phyloP scores from a whole-genome alignment of 2,113 vertebrate species.

The Trogon melanurus region DNA sequence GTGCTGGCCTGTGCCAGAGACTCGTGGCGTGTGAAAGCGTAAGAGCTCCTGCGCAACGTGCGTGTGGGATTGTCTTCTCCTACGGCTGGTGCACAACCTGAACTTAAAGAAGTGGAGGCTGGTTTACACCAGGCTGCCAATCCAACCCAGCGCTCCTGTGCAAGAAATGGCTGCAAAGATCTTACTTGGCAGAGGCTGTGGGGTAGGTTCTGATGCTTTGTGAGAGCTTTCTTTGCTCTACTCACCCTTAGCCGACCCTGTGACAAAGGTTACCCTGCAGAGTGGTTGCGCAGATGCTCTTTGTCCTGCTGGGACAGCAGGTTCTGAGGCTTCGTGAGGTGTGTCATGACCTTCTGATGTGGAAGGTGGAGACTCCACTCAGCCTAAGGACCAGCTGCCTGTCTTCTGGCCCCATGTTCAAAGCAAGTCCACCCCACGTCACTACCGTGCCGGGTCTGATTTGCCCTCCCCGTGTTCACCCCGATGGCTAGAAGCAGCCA shows the following conservation, averaged over 20 bases:
- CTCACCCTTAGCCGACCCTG: neutral
- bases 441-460: neutral
- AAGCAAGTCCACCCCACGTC: neutral
- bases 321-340: neutral
- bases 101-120: neutral
- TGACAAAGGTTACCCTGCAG: neutral
- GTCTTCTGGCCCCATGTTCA: neutral
- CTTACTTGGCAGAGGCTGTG: neutral
- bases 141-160: too few species aligned
- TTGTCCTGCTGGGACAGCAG: neutral
- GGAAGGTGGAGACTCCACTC: neutral
- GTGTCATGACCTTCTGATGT: neutral
- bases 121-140: neutral
- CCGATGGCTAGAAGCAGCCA: neutral
- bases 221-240: too few species aligned
- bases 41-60: neutral
- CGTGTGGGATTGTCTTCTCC: neutral
- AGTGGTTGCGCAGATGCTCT: neutral
- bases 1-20: neutral
- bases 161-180: neutral
- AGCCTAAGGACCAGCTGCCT: neutral
- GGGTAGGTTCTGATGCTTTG: neutral
- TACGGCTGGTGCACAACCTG: rapidly evolving
- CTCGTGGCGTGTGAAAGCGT: neutral
- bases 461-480: neutral